Evolutionary conservation across 2,888 invertebrate genomes (phyloP), one percentile per base, ranked within the genome.

Genomic region (Hylaea fasciaria): DNA sequence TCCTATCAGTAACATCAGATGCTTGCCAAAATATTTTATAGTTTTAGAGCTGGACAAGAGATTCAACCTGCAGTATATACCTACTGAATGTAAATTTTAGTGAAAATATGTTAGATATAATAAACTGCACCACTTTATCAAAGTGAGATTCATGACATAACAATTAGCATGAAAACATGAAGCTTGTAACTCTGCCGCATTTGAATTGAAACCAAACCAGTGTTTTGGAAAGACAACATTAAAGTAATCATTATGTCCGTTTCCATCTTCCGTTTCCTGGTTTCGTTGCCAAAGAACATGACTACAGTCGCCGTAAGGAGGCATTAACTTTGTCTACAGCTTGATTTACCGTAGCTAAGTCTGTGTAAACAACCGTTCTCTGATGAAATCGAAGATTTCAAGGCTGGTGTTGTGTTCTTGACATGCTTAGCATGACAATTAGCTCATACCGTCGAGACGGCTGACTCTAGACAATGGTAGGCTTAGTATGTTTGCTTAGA

Each of bases 361-460:
- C 57, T 50, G 44, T 57, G 59, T 62, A 57, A 64, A 61, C 57
- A 55, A 61, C 53, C 61, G 46, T 32, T 44, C 43, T 75, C 40
- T 44, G 73, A 74, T 72, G 78, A 76, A 79, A 82, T 81, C 76
- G 74, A 78, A 71, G 74, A 77, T 77, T 76, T 75, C 81, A 85
- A 84, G 85, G 86, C 66, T 73, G 61, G 46, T 46, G 64, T 66
- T 65, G 70, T 73, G 81, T 67, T 81, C 84, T 84, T 83, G 83
- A 86, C 84, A 84, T 69, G 75, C 71, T 77, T 84, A 74, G 75
- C 77, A 77, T 80, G 73, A 70, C 73, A 80, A 80, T 80, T 76
- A 78, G 70, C 69, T 61, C 57, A 59, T 65, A 53, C 52, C 46
- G 39, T 17, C 29, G 43, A 37, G 49, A 32, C 55, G 58, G 65